Conservation (phyloP, 2,797 vertebrate genomes). For the Notolabrus celidotus region DNA sequence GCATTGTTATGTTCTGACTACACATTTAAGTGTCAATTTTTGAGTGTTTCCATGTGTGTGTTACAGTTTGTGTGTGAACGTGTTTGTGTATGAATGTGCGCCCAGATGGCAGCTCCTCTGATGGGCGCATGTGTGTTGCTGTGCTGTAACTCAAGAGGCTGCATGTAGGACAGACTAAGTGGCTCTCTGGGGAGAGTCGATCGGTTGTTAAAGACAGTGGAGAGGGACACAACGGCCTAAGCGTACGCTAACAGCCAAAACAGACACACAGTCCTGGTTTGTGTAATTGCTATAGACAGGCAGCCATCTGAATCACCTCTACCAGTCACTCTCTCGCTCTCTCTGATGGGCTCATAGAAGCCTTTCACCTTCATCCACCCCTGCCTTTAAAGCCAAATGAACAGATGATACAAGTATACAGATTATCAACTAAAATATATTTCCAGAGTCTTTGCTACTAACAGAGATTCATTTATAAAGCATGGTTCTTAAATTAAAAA, state of each 20-base stretch:
- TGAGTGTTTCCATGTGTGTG: conserved; percentile 21
- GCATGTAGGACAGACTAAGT: conserved; percentile 80
- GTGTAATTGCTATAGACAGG: conserved; percentile 71
- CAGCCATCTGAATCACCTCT: conserved; percentile 53
- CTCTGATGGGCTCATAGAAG: conserved; percentile 20
- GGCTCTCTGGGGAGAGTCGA: conserved; percentile 79
- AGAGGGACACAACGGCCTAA: conserved; percentile 72
- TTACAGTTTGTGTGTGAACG: not conserved
- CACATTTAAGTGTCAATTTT: conserved; percentile 7
- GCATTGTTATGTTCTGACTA: not conserved
- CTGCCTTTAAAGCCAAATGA: conserved; percentile 11
- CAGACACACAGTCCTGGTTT: conserved; percentile 61
- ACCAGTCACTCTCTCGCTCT: conserved; percentile 10
- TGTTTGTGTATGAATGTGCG: conserved; percentile 40
- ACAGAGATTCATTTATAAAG: no score
- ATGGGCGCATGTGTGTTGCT: conserved; percentile 66
- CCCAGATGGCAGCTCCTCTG: conserved; percentile 57
- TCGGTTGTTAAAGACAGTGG: conserved; percentile 78
- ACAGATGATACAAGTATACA: conserved; percentile 19
- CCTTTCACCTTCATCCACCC: conserved; percentile 33
- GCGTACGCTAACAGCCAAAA: conserved; percentile 62
- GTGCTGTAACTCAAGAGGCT: conserved; percentile 79
- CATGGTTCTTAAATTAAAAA: no score
- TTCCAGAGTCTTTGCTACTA: not conserved
- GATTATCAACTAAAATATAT: conserved; percentile 20